Evolutionary conservation across 2,113 vertebrate genomes (phyloP), one percentile per base, ranked within the genome.

Genomic region (Ceyx margarethae): DNA sequence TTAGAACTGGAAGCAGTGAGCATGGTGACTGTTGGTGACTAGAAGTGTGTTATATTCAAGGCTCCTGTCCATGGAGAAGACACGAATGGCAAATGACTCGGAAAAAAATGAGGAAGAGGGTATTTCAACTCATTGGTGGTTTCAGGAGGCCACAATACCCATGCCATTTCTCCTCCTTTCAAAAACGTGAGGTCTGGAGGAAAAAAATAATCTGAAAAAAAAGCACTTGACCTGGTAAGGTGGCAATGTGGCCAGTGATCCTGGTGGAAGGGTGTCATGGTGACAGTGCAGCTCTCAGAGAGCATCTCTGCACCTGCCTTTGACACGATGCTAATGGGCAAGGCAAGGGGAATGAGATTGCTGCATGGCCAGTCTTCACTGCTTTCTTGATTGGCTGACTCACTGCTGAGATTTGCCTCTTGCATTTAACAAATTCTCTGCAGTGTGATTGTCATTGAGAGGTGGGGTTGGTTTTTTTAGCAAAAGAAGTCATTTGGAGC

Each of bases 301-400:
- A 94, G 5, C 69, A 71, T 89, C 91, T 94, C 92, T 66, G 69
- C 81, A 84, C 71, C 78, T 89, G 84, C 56, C 85, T 66, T 92
- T 91, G 73, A 81, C 76, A 66, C 87, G 90, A 93, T 58, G 76
- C 29, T 95, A 81, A 95, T 85, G 45, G 75, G 91, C 64, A 87
- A 46, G 28, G 81, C 40, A 82, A 91, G 22, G 42, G 43, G 42
- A 65, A 72, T 74, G 37, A 94, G 40, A 85, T 33, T 67, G 60
- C 69, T 92, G 57, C 56, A 60, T 37, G 66, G 58, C 73, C 25
- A 86, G 60, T 95, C 82, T 94, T 94, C 71, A 58, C 85, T 77
- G 58, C 93, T 86, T 91, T 74, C 89, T 77, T 96, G 93, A 90
- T 85, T 96, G 79, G 69, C 71, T 94, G 95, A 93, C 86, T 96